Percentiles rank a stretch among this genome's conserved stretches.
These are phyloP conservation scores for Struthidea cinerea DNA, from an alignment of 2,113 vertebrate genomes.

Conservation along the genomic window DNA sequence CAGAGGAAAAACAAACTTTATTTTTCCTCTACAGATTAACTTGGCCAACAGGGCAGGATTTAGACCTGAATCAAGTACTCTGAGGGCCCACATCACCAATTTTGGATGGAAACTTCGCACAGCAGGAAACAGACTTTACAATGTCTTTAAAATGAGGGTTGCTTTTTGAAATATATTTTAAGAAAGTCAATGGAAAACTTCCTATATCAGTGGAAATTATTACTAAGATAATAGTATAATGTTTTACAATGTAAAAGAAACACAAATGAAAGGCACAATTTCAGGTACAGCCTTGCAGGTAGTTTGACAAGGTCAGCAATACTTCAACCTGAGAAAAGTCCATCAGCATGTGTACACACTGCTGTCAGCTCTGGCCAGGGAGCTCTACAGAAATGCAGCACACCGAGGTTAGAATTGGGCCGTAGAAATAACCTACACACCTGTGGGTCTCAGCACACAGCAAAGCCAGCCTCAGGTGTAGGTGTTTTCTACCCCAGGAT, in stretches of 20 bases:
- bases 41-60: neutral
- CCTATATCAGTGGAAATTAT: neutral
- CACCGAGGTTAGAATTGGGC: neutral
- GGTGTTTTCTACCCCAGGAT: neutral
- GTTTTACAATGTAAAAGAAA: neutral
- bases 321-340: neutral
- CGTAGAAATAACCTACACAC: neutral
- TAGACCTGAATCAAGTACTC: neutral
- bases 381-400: neutral
- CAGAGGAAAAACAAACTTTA: constrained; percentile 2
- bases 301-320: neutral
- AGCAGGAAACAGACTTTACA: neutral
- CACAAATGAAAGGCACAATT: neutral
- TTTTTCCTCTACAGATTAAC: neutral
- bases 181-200: neutral
- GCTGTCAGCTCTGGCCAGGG: neutral
- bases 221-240: neutral
- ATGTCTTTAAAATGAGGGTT: neutral
- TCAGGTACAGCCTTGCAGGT: neutral
- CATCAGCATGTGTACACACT: neutral
- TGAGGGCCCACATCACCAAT: neutral
- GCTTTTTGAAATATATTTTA: neutral
- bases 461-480: neutral
- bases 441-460: neutral
- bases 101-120: neutral